Evolutionary conservation across 2,797 vertebrate genomes (phyloP).

Genomic region (Hozukius guyotensis): DNA sequence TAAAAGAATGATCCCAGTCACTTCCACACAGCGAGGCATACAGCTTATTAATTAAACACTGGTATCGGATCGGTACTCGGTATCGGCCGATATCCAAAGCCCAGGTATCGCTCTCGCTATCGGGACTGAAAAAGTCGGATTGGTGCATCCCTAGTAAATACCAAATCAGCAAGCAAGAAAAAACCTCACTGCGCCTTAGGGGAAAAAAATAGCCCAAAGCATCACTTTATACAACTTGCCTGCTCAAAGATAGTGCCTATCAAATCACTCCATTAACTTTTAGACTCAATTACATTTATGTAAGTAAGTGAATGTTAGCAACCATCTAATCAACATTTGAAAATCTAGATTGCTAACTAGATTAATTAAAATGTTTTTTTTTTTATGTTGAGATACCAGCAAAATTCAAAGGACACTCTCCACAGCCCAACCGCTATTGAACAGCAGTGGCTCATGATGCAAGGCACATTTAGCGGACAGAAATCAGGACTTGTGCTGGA

Average conservation of each 20-base stretch:
- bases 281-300: not conserved
- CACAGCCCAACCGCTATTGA: conserved; percentile 11
- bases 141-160: not conserved
- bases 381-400: not conserved
- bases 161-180: not conserved
- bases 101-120: no score
- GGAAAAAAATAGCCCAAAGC: not conserved
- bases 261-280: not conserved
- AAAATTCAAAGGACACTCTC: conserved; percentile 30
- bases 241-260: not conserved
- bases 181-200: not conserved
- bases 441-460: conserved; percentile 52
- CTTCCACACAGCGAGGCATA: no score
- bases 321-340: not conserved
- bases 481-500: conserved; percentile 62
- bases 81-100: no score
- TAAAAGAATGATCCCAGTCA: no score
- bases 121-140: no score
- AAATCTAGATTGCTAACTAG: not conserved
- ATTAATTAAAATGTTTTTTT: not conserved
- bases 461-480: conserved; percentile 59
- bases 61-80: no score
- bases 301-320: not conserved
- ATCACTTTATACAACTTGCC: not conserved
- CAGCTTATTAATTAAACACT: no score